Evolutionary conservation across 2,113 vertebrate genomes (phyloP).

Genomic region (Calidris pugnax): DNA sequence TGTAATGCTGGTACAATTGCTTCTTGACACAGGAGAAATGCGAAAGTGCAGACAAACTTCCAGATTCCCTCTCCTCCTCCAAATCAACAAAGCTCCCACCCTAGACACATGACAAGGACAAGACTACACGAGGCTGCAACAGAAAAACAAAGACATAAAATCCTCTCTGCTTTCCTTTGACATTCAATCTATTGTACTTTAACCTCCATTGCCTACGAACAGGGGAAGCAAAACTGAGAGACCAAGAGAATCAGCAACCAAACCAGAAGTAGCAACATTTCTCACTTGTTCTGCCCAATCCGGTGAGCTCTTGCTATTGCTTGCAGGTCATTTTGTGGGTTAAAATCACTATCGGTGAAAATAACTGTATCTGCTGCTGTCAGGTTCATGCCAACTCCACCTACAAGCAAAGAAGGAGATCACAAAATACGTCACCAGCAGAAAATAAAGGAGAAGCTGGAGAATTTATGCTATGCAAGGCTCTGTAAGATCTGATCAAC

Average conservation of each 20-base stretch:
- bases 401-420: constrained; percentile 64
- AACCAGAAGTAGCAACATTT: not conserved
- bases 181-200: not conserved
- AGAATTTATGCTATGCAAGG: not conserved
- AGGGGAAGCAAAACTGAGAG: not conserved
- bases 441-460: not conserved
- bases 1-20: not conserved
- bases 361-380: constrained; percentile 91
- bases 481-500: not conserved
- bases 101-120: not conserved
- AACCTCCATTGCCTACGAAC: not conserved
- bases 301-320: constrained; percentile 90
- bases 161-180: not conserved
- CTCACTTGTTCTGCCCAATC: constrained; percentile 91
- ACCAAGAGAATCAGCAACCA: not conserved
- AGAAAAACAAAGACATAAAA: not conserved
- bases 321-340: constrained; percentile 94
- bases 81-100: not conserved
- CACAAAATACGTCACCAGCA: not conserved
- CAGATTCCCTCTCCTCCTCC: not conserved
- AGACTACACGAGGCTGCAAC: not conserved
- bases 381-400: constrained; percentile 94
- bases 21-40: not conserved
- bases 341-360: constrained; percentile 94
- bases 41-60: not conserved